phyloP scores from a whole-genome alignment of 2,888 invertebrate genomes.

The Xanthia icteritia region DNA sequence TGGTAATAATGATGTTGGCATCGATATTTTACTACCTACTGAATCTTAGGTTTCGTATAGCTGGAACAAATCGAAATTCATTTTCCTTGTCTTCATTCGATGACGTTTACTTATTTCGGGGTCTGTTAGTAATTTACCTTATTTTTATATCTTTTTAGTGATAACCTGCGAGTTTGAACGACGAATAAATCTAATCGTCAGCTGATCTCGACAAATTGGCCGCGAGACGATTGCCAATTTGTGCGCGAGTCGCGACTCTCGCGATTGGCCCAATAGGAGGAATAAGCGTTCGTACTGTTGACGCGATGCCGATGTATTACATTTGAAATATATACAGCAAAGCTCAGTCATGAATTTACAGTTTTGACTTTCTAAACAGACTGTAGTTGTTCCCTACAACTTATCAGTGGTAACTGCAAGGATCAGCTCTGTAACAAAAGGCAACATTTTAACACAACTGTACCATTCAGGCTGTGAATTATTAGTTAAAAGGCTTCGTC shows the following conservation, averaged over 20 bases:
- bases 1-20: not conserved
- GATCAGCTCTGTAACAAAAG: not conserved
- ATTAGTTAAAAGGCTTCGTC: not conserved
- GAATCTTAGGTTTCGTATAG: not conserved
- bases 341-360: constrained; percentile 11
- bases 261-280: constrained; percentile 64
- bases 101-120: not conserved
- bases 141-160: not conserved
- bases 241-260: constrained; percentile 55
- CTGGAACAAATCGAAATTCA: not conserved
- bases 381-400: not conserved
- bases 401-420: not conserved
- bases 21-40: not conserved
- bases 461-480: not conserved
- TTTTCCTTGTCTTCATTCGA: not conserved
- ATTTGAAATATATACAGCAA: constrained; percentile 16
- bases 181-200: constrained; percentile 75
- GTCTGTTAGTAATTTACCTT: constrained; percentile 22
- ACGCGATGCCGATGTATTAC: constrained; percentile 22
- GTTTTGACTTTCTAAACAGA: not conserved
- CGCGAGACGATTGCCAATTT: constrained; percentile 69
- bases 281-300: constrained; percentile 49
- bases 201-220: constrained; percentile 71
- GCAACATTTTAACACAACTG: not conserved
- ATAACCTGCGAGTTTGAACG: constrained; percentile 22